phyloP scores from a whole-genome alignment of 2,888 invertebrate species.

The Thumatha senex region DNA sequence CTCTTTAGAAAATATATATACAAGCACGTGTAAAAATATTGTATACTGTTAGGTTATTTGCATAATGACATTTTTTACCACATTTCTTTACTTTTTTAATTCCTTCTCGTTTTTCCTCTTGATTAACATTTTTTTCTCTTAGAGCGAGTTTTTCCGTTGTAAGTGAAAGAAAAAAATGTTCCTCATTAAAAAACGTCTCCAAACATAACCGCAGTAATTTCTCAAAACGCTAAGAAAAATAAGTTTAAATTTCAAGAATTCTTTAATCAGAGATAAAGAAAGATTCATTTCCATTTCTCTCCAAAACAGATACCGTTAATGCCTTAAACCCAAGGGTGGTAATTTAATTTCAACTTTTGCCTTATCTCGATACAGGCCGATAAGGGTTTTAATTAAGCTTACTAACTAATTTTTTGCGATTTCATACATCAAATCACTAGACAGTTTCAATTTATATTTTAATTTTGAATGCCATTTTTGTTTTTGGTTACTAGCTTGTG shows the following conservation, averaged over 20 bases:
- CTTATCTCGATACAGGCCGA: slow-evolving; percentile 39
- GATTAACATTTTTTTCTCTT: no score
- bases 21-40: no score
- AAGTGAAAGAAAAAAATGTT: neutral
- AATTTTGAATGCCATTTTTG: slow-evolving; percentile 3
- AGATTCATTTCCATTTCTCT: slow-evolving; percentile 31
- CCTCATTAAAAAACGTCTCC: neutral
- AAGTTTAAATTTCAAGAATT: slow-evolving; percentile 16
- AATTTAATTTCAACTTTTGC: slow-evolving; percentile 40
- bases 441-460: slow-evolving; percentile 24
- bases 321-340: slow-evolving; percentile 15
- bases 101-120: no score
- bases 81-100: no score
- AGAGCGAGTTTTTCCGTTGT: neutral
- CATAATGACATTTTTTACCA: no score
- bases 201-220: neutral
- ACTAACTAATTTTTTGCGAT: slow-evolving; percentile 30
- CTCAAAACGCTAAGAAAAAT: slow-evolving; percentile 1
- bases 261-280: slow-evolving; percentile 33
- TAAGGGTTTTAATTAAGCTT: slow-evolving; percentile 41
- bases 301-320: slow-evolving; percentile 12
- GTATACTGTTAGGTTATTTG: no score
- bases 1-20: no score
- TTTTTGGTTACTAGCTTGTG: no score
- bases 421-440: slow-evolving; percentile 20